Conservation (phyloP, 2,888 invertebrate genomes). For the Drosophila acutilabella region DNA sequence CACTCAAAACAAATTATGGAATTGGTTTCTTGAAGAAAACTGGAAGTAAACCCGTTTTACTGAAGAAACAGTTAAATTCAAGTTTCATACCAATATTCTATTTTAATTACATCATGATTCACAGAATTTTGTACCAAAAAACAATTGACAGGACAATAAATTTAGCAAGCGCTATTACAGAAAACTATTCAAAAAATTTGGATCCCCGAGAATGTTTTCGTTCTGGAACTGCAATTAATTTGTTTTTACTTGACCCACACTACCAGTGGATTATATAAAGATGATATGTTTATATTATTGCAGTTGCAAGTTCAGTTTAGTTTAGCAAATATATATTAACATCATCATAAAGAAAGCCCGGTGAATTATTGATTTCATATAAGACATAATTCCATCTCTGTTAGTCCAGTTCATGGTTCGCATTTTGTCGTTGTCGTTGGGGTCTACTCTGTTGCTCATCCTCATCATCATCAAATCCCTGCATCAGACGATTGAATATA, state of each 20-base stretch:
- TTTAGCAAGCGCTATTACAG: background rate
- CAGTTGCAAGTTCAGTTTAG: constrained; percentile 46
- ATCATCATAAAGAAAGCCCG: constrained; percentile 58
- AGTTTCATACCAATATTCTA: background rate
- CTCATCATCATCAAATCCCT: constrained; percentile 83
- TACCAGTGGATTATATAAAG: constrained; percentile 3
- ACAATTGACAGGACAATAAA: background rate
- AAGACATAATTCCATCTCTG: background rate
- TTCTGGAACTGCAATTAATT: background rate
- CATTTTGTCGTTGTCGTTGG: constrained; percentile 37
- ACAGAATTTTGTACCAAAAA: background rate
- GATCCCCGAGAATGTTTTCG: background rate
- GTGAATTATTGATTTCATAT: constrained; percentile 25
- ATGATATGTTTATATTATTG: constrained; percentile 25
- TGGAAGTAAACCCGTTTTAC: too few relatives aligned
- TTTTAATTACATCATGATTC: background rate
- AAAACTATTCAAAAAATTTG: background rate
- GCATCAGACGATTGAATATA: constrained; percentile 83
- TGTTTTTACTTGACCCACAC: constrained; percentile 6
- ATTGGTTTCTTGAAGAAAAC: too few relatives aligned
- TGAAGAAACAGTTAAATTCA: too few relatives aligned
- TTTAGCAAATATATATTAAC: constrained; percentile 67
- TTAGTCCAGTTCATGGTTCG: constrained; percentile 77
- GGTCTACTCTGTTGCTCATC: constrained; percentile 63
- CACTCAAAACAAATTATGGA: background rate